Evolutionary conservation across 2,113 vertebrate species (phyloP).

Genomic region (Labrus mixtus): DNA sequence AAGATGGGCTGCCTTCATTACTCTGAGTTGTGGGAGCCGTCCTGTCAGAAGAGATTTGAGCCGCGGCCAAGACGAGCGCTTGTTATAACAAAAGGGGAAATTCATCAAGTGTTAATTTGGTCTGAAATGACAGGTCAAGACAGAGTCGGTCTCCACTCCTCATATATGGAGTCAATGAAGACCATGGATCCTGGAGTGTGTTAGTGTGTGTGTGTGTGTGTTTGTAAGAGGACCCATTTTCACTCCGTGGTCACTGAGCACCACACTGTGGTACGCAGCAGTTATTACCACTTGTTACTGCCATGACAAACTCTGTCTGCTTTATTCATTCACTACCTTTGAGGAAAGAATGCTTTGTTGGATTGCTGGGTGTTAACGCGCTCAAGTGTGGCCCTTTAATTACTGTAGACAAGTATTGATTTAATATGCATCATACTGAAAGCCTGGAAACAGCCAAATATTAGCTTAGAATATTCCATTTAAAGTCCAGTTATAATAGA

Average conservation of each 20-base stretch:
- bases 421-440: no score
- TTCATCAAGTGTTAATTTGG: constrained; percentile 80
- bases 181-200: neutral
- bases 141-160: constrained; percentile 49
- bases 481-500: no score
- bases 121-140: constrained; percentile 72
- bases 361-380: no score
- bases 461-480: no score
- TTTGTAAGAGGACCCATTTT: neutral
- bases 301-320: neutral
- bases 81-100: constrained; percentile 73
- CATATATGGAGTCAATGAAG: constrained; percentile 4
- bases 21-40: constrained; percentile 51
- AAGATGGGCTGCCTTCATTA: constrained; percentile 74
- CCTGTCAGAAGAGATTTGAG: constrained; percentile 78
- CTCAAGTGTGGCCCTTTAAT: no score
- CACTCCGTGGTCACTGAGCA: constrained; percentile 59
- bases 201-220: constrained; percentile 10
- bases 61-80: constrained; percentile 64
- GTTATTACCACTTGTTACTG: constrained; percentile 44
- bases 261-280: constrained; percentile 66
- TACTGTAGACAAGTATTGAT: no score
- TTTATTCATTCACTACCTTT: neutral
- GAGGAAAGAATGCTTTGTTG: no score
- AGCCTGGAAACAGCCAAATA: no score